Percentiles rank a stretch among this genome's conserved stretches.
Conservation (phyloP, 2,888 invertebrate species). For the Trachelus tabidus region DNA sequence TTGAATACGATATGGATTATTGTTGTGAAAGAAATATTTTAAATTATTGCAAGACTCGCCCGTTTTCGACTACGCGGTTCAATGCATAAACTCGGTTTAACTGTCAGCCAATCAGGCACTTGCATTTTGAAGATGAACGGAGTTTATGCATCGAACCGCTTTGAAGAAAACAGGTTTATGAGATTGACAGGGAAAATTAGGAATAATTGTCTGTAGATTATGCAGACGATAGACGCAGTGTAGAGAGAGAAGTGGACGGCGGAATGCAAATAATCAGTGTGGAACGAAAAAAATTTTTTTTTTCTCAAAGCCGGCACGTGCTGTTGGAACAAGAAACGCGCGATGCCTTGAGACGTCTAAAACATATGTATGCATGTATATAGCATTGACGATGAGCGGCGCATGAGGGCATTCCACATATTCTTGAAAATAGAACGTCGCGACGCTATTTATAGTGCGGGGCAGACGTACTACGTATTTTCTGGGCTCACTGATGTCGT, state of each 20-base stretch:
- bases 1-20: background rate
- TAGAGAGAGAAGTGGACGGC: background rate
- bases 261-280: background rate
- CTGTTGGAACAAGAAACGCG: background rate
- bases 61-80: too few species aligned
- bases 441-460: background rate
- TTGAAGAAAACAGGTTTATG: background rate
- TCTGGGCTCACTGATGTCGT: background rate
- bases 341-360: background rate
- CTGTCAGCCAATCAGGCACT: too few species aligned
- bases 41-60: too few species aligned
- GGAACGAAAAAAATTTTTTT: background rate
- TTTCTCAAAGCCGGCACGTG: background rate
- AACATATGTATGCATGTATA: background rate
- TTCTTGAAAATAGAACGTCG: background rate
- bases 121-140: too few species aligned
- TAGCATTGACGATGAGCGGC: background rate
- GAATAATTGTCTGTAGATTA: background rate
- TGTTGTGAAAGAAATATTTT: too few species aligned
- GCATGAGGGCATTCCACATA: background rate
- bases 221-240: background rate
- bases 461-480: constrained; percentile 7
- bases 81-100: too few species aligned
- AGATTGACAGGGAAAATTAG: background rate
- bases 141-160: too few species aligned